Base-by-base conservation (phyloP, 2,797 vertebrate species). In the Myoxocephalus aenaeus region DNA sequence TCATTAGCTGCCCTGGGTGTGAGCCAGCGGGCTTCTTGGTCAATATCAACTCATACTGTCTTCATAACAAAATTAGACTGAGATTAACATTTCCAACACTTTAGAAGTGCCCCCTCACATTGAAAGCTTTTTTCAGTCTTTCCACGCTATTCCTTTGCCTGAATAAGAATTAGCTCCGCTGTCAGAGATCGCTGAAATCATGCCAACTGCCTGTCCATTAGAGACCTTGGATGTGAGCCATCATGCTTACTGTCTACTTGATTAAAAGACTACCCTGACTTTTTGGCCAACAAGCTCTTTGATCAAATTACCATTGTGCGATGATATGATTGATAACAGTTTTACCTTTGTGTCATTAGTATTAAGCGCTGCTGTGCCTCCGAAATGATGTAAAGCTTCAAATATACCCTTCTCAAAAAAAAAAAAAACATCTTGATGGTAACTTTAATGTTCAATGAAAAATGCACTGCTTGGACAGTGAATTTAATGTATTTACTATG, bases 221-320 rank as follows among this genome's bases (percentile, higher is more conserved):
- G 69, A 69, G 63, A 83, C 67, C 65, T 75, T 86, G 85, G 81
- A 81, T 58, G 11, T 34, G 15, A 74, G 81, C 82, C 86, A 79
- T 56, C 22, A 64, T 56, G 46, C 74, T 74, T 83, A 75, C 82
- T 64, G 66, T 82, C 66, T 38, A 20, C 70, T 80, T 78, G 72
- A 82, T 83, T 75, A 74, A 81, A 80, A 56, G 54, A 82, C 74
- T 54, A 74, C 34, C 20, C 66, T 66, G 54, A 70, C 63, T 59
- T 77, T 68, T 70, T 80, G 75, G 27, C 46, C 65, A 73, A 65
- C 22, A 36, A 44, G 20, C 27, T 40, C 10, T 36, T 42, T 66
- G 53, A 82, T 81, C 5, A 50, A 63, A 75, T 70, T 73, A 61
- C 73, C 40, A 64, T 51, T 58, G 27, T 65, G 22, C 7, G 7